These are phyloP conservation scores for Cynopterus brachyotis DNA, from an alignment of 2,113 vertebrate genomes.

Conservation along the genomic window DNA sequence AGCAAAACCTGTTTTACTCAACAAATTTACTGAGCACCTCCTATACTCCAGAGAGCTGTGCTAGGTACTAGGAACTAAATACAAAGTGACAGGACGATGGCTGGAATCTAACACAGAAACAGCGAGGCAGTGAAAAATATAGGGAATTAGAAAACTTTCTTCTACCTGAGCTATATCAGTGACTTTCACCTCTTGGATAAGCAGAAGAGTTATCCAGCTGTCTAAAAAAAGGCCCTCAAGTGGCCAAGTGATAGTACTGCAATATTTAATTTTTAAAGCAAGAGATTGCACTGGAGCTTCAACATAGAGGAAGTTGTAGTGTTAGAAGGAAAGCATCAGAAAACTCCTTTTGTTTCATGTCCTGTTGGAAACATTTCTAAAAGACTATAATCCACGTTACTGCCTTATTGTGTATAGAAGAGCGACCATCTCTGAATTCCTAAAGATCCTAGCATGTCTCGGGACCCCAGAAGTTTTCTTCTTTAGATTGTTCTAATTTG, in stretches of 20 bases:
- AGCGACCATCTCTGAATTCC: background rate
- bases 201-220: background rate
- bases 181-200: background rate
- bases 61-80: slow-evolving; percentile 23
- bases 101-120: background rate
- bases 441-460: background rate
- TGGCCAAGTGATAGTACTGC: background rate
- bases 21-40: background rate
- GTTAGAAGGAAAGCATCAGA: background rate
- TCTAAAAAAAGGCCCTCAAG: slow-evolving; percentile 32
- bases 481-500: background rate
- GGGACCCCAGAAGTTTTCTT: background rate
- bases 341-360: background rate
- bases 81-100: background rate
- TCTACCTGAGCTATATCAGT: background rate
- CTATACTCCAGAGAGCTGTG: background rate
- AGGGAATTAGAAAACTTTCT: background rate
- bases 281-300: background rate
- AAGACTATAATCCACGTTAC: background rate
- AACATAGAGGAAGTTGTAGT: background rate
- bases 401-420: background rate
- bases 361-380: slow-evolving; percentile 8
- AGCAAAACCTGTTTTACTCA: background rate
- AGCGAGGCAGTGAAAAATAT: background rate
- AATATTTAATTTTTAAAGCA: slow-evolving; percentile 2